Evolutionary conservation across 2,888 invertebrate genomes (phyloP), one percentile per base, ranked within the genome.

Genomic region (Ashinkailepas kermadecensis): DNA sequence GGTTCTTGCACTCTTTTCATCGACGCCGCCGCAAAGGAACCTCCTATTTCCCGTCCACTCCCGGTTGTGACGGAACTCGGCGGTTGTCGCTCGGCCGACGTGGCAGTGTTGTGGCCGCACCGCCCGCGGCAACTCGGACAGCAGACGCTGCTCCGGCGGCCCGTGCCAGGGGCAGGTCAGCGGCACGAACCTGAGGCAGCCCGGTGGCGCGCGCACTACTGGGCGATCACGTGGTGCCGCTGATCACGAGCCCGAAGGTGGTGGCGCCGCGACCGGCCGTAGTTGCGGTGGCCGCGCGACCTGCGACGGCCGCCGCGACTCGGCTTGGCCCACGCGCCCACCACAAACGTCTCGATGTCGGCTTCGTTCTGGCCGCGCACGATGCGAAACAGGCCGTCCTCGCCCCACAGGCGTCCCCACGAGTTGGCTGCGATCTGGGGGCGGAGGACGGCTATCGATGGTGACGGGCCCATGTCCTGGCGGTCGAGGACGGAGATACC

Each of bases 391-490:
- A 92, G 93, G 0, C 98, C 98, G 83, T 92, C 89, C 87, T 97
- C 96, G 15, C 97, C 98, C 97, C 97, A 98, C 85, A 91, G 89
- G 0, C 88, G 86, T 13, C 98, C 97, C 98, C 98, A 98, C 62
- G 96, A 96, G 89, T 98, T 98, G 80, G 95, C 95, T 74, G 93
- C 95, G 86, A 94, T 90, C 97, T 97, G 89, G 9, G 74, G 56
- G 39, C 39, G 39, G 39, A 39, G 39, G 39, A 39, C 39, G 39
- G 39, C 39, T 39, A 39, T 4, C 39, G 39, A 39, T 39, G 4
- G 39, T 39, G 39, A 39, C 39, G 39, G 4, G 39, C 39, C 39
- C 39, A 39, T 39, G 4, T 39, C 39, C 39, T 39, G 39, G 39
- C 39, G 39, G 39, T 39, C 39, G 39, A 39, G 39, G 39, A 39